Evolutionary conservation across 1,140 invertebrate species (phyloP).

Genomic region (Eriosoma lanigerum): DNA sequence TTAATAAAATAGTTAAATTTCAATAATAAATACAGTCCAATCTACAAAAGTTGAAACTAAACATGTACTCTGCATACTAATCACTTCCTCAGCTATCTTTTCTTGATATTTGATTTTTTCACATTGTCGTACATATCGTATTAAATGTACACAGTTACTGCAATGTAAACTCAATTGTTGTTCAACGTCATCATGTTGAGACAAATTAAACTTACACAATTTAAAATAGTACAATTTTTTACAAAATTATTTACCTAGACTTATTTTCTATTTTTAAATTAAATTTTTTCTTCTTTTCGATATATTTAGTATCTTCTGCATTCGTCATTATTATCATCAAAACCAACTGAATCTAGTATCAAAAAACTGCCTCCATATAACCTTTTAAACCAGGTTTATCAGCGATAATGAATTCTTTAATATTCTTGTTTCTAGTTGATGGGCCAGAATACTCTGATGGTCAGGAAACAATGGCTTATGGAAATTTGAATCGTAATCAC

Average conservation of each 20-base stretch:
- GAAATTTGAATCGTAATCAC: conserved; percentile 41
- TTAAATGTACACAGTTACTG: conserved; percentile 54
- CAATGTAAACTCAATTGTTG: conserved; percentile 54
- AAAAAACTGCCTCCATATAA: conserved; percentile 62
- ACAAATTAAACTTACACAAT: conserved; percentile 72
- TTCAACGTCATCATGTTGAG: conserved; percentile 66
- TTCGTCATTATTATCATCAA: conserved; percentile 64
- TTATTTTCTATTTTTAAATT: conserved; percentile 59
- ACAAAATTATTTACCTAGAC: conserved; percentile 71
- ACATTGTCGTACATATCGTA: conserved; percentile 53
- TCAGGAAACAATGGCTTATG: conserved; percentile 39
- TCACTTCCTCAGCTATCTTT: background rate
- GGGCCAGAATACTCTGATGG: conserved; percentile 40
- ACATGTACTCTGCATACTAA: background rate
- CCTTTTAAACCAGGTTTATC: conserved; percentile 41
- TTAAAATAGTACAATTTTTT: conserved; percentile 72
- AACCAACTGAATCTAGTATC: conserved; percentile 80
- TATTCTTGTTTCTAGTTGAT: conserved; percentile 26
- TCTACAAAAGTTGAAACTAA: too few species aligned
- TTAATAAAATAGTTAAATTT: too few species aligned
- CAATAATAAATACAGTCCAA: too few species aligned
- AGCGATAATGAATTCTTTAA: conserved; percentile 35
- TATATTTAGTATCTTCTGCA: conserved; percentile 62
- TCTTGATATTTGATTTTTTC: conserved; percentile 34
- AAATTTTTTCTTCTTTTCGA: conserved; percentile 63